phyloP scores from a whole-genome alignment of 92 coral and sea anemone species.

The Metridium senile region DNA sequence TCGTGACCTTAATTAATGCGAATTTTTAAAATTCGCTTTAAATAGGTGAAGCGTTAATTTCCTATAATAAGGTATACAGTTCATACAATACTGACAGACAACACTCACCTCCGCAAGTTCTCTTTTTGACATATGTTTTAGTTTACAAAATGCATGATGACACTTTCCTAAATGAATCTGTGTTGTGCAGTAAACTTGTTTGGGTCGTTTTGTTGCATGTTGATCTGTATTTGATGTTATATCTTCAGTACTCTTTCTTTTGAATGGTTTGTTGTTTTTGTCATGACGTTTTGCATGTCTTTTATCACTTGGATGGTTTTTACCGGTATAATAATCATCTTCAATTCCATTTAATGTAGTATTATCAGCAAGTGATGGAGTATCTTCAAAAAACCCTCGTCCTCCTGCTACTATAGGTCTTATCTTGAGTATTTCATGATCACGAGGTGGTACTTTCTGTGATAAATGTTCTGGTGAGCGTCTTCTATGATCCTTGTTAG shows the following conservation, averaged over 20 bases:
- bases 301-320: neutral
- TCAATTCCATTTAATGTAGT: neutral
- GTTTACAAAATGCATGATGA: slow-evolving; percentile 18
- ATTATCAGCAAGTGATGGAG: neutral
- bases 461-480: neutral
- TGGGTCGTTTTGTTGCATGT: neutral
- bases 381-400: neutral
- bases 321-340: neutral
- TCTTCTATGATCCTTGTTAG: too few species aligned
- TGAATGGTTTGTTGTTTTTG: too few species aligned
- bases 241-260: slow-evolving; percentile 1
- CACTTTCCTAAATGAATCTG: slow-evolving; percentile 55
- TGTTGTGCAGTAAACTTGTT: slow-evolving; percentile 33
- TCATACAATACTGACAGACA: neutral
- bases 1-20: too few species aligned
- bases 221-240: neutral
- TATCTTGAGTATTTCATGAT: neutral
- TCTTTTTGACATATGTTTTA: slow-evolving; percentile 25
- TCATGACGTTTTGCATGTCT: neutral
- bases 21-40: too few species aligned
- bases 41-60: too few species aligned
- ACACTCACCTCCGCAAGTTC: slow-evolving; percentile 47
- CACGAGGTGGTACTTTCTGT: neutral
- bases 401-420: slow-evolving; percentile 1
- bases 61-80: too few species aligned